phyloP scores from a whole-genome alignment of 2,888 invertebrate species.

The Cinara cedri region DNA sequence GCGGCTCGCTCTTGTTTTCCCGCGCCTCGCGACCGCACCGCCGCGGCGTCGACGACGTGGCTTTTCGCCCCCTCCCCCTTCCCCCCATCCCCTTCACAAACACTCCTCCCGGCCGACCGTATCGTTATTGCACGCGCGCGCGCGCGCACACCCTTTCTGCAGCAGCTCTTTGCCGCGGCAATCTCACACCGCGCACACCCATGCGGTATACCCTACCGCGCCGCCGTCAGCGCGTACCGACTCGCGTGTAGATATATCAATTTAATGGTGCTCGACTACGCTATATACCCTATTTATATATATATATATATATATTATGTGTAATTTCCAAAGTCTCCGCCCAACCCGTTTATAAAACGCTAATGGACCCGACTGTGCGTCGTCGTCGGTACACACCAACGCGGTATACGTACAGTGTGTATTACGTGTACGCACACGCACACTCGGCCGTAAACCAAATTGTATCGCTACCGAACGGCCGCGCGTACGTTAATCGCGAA shows the following conservation, averaged over 20 bases:
- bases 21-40: neutral
- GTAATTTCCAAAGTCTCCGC: slow-evolving; percentile 44
- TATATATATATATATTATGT: neutral
- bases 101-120: neutral
- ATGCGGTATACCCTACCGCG: neutral
- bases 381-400: neutral
- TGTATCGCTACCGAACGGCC: too few relatives aligned
- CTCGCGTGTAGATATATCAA: slow-evolving; percentile 25
- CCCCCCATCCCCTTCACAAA: neutral
- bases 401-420: neutral
- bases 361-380: slow-evolving; percentile 44
- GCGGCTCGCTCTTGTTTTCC: slow-evolving; percentile 16
- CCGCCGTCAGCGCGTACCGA: neutral
- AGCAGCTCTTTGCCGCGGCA: too few relatives aligned
- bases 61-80: neutral
- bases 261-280: slow-evolving; percentile 50
- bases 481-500: slow-evolving; percentile 2
- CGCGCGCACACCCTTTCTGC: too few relatives aligned
- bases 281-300: neutral
- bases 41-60: slow-evolving; percentile 23
- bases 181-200: neutral
- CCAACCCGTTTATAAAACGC: slow-evolving; percentile 46
- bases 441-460: slow-evolving; percentile 13
- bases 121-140: too few relatives aligned
- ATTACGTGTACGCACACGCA: neutral